Conservation (phyloP, 2,113 vertebrate genomes). For the Cryptotis parvus region DNA sequence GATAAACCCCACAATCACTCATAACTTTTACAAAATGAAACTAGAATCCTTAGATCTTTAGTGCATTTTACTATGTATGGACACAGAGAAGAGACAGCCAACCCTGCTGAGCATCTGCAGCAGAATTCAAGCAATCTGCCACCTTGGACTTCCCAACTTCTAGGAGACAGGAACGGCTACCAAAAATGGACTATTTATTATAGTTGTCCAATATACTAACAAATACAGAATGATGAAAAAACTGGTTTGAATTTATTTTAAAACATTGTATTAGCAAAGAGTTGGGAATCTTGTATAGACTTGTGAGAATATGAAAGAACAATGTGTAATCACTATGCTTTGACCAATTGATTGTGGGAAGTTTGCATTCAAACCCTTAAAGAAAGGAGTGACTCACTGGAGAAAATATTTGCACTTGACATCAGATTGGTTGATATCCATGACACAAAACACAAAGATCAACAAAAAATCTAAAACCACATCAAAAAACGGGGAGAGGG, state of each 20-base stretch:
- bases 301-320: background rate
- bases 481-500: too few species aligned
- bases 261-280: background rate
- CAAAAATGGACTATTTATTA: background rate
- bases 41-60: background rate
- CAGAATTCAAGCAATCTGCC: background rate
- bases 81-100: background rate
- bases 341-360: background rate
- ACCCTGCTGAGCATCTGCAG: background rate
- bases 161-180: background rate
- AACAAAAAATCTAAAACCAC: too few species aligned
- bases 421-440: too few species aligned
- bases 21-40: background rate
- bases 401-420: too few species aligned
- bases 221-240: constrained; percentile 4
- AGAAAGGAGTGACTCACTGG: background rate
- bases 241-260: background rate
- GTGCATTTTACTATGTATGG: background rate
- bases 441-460: too few species aligned
- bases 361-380: constrained; percentile 14
- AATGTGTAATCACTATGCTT: background rate
- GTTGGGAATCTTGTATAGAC: background rate
- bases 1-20: too few species aligned
- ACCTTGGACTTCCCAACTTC: background rate
- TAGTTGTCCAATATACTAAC: background rate